Evolutionary conservation across 2,113 vertebrate species (phyloP).

Genomic region (Canis aureus): DNA sequence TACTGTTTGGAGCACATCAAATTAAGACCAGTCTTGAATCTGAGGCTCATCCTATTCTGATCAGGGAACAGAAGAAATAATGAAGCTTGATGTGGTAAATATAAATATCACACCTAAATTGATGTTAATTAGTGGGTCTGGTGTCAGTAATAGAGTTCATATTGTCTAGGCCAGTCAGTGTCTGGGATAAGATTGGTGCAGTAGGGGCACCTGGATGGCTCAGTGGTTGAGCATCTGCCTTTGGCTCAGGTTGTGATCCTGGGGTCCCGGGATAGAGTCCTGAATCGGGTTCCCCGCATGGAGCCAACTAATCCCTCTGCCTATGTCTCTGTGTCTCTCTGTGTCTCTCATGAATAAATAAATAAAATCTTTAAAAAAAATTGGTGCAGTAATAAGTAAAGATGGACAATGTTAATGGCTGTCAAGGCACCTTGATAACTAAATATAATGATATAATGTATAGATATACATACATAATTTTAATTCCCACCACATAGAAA

Average conservation of each 20-base stretch:
- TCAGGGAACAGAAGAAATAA: not conserved
- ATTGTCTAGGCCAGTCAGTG: rapidly evolving
- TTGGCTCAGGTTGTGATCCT: no score
- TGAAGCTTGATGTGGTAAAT: rapidly evolving
- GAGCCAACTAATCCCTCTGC: no score
- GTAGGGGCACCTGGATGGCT: no score
- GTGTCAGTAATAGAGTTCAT: rapidly evolving
- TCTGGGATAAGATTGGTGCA: rapidly evolving
- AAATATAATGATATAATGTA: not conserved
- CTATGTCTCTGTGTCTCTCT: no score
- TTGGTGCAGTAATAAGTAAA: rapidly evolving
- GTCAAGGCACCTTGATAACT: rapidly evolving
- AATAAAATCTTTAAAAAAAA: no score
- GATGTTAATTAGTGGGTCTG: rapidly evolving
- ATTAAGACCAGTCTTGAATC: not conserved
- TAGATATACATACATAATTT: not conserved
- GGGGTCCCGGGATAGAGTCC: no score
- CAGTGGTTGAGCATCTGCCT: no score
- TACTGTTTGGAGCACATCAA: rapidly evolving
- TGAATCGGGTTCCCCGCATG: no score
- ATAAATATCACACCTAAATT: rapidly evolving
- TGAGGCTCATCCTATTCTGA: not conserved
- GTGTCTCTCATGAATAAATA: no score
- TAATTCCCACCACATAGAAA: not conserved
- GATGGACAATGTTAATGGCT: rapidly evolving